Evolutionary conservation across 1,140 invertebrate genomes (phyloP).

Genomic region (Aphelenchoides fujianensis): DNA sequence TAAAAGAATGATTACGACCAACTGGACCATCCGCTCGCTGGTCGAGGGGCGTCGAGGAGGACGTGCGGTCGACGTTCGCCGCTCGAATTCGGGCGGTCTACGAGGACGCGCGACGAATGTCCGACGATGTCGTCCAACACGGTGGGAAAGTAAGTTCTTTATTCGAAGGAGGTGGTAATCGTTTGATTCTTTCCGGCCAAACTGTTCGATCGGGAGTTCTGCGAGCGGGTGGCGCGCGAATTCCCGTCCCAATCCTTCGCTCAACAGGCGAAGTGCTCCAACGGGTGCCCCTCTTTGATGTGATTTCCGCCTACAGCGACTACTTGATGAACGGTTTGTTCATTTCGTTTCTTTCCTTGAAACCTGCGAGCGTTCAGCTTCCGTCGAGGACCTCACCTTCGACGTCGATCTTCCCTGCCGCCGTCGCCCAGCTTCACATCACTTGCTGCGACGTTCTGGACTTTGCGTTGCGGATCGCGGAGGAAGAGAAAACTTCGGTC

Average conservation of each 20-base stretch:
- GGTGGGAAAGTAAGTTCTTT: not conserved
- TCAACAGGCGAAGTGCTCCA: not conserved
- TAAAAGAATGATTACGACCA: too few species aligned
- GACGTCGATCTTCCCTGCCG: not conserved
- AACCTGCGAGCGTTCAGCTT: too few species aligned
- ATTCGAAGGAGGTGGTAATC: too few species aligned
- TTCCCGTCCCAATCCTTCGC: not conserved
- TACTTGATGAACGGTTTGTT: not conserved
- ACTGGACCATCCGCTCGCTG: not conserved
- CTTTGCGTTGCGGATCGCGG: not conserved
- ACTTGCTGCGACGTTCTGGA: constrained; percentile 15
- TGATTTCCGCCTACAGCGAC: constrained; percentile 20
- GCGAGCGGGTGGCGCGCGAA: not conserved
- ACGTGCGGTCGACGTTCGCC: constrained; percentile 7
- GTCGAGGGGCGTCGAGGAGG: not conserved
- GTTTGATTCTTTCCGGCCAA: constrained; percentile 6
- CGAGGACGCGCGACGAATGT: constrained; percentile 6
- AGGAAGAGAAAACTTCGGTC: not conserved
- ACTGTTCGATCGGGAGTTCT: not conserved
- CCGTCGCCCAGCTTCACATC: too few species aligned
- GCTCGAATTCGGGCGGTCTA: not conserved
- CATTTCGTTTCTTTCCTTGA: not conserved
- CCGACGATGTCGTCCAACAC: constrained; percentile 12
- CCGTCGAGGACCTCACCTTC: not conserved
- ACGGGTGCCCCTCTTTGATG: constrained; percentile 11